Percentiles rank a stretch among this genome's conserved stretches.
Conservation (phyloP, 2,797 vertebrate species). For the Naso thynnoides region DNA sequence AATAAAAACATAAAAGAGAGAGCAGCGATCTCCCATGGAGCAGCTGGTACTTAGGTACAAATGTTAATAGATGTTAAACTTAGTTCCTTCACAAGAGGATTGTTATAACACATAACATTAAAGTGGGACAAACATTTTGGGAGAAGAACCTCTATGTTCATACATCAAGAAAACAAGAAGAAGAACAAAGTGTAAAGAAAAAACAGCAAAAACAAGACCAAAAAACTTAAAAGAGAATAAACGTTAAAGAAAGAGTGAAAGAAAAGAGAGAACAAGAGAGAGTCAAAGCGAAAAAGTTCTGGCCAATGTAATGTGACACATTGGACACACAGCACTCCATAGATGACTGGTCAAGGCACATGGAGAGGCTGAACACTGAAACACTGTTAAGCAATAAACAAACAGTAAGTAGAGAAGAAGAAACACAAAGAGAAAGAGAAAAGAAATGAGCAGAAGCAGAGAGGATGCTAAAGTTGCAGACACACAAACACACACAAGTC, state of each 20-base stretch:
- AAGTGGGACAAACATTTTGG: slow-evolving; percentile 69
- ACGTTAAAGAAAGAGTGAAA: slow-evolving; percentile 52
- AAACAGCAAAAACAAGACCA: slow-evolving; percentile 43
- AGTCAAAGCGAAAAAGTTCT: slow-evolving; percentile 49
- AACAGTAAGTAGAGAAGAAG: slow-evolving; percentile 57
- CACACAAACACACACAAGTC: slow-evolving; percentile 39
- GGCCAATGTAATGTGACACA: slow-evolving; percentile 67
- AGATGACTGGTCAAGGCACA: slow-evolving; percentile 81
- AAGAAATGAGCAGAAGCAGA: slow-evolving; percentile 52
- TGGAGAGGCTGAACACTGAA: slow-evolving; percentile 75
- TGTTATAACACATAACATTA: slow-evolving; percentile 50
- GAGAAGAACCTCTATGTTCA: slow-evolving; percentile 73
- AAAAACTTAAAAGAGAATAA: slow-evolving; percentile 60
- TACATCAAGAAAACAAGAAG: slow-evolving; percentile 72
- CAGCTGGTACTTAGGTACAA: slow-evolving; percentile 66
- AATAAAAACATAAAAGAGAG: slow-evolving; percentile 54
- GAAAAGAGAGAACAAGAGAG: slow-evolving; percentile 55
- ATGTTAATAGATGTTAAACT: slow-evolving; percentile 72
- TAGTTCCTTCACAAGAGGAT: slow-evolving; percentile 61
- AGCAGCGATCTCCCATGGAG: slow-evolving; percentile 70
- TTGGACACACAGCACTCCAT: slow-evolving; percentile 76
- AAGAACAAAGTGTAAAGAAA: slow-evolving; percentile 57
- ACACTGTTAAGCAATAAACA: slow-evolving; percentile 71
- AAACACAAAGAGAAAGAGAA: slow-evolving; percentile 49
- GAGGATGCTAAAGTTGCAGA: slow-evolving; percentile 64